phyloP scores from a whole-genome alignment of 1,140 invertebrate species.

The Euglossa dilemma region DNA sequence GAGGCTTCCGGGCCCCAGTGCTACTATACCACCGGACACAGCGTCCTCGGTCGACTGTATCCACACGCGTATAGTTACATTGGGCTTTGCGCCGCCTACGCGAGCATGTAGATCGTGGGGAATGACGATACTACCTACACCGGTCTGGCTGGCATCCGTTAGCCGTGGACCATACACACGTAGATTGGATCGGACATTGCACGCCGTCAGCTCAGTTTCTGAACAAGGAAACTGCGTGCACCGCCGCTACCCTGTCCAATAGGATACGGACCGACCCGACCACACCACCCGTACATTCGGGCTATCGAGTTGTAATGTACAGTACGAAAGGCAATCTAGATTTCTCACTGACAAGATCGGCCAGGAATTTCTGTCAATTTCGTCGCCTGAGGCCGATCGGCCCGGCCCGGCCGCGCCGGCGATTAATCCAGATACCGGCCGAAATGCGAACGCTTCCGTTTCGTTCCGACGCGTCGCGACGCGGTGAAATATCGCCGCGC shows the following conservation, averaged over 20 bases:
- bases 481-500: not conserved
- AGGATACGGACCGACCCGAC: conserved; percentile 66
- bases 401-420: not conserved
- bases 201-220: conserved; percentile 72
- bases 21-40: conserved; percentile 46
- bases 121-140: conserved; percentile 54
- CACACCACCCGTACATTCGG: conserved; percentile 62
- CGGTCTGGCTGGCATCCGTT: conserved; percentile 56
- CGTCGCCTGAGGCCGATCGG: not conserved
- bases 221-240: conserved; percentile 69
- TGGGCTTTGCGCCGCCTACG: conserved; percentile 60
- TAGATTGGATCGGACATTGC: conserved; percentile 74
- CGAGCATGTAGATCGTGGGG: conserved; percentile 57
- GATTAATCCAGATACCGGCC: conserved; percentile 8
- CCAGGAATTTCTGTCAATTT: conserved; percentile 57
- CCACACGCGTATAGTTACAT: conserved; percentile 67
- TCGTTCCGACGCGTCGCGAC: not conserved
- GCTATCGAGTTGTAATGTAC: conserved; percentile 68
- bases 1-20: conserved; percentile 39
- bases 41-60: conserved; percentile 62
- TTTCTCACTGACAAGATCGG: conserved; percentile 58
- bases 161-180: conserved; percentile 61
- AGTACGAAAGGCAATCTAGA: conserved; percentile 68
- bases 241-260: conserved; percentile 53
- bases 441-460: conserved; percentile 7